These are phyloP conservation scores for Andrena marginata DNA, from an alignment of 2,888 invertebrate species.

Conservation along the genomic window DNA sequence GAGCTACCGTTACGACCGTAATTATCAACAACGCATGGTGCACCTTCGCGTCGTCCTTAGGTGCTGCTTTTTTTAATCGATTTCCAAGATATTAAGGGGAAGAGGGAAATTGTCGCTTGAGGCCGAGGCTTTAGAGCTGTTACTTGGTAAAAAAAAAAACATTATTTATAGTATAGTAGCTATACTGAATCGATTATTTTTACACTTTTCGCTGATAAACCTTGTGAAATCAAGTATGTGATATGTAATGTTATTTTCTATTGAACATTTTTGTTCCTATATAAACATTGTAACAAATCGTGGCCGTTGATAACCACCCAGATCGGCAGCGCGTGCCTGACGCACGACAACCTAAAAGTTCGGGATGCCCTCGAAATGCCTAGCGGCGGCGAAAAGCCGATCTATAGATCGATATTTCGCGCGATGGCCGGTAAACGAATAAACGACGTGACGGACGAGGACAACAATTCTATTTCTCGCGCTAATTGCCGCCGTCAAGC, in stretches of 20 bases:
- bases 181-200: constrained; percentile 19
- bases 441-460: no score
- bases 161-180: neutral
- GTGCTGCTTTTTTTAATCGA: neutral
- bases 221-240: constrained; percentile 52
- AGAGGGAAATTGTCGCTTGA: neutral
- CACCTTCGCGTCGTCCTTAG: constrained; percentile 6
- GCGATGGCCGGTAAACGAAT: no score
- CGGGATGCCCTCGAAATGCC: no score
- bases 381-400: no score
- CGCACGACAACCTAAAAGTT: no score
- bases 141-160: neutral
- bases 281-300: constrained; percentile 46
- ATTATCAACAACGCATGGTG: constrained; percentile 36
- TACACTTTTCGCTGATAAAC: constrained; percentile 30
- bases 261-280: constrained; percentile 54
- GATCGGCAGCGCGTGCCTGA: no score
- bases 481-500: no score
- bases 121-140: neutral
- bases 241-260: constrained; percentile 53
- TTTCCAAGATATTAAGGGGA: neutral
- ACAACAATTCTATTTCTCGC: no score
- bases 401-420: no score
- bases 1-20: neutral
- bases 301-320: no score